Base-by-base conservation (phyloP, 2,797 vertebrate species). In the Argentina silus region DNA sequence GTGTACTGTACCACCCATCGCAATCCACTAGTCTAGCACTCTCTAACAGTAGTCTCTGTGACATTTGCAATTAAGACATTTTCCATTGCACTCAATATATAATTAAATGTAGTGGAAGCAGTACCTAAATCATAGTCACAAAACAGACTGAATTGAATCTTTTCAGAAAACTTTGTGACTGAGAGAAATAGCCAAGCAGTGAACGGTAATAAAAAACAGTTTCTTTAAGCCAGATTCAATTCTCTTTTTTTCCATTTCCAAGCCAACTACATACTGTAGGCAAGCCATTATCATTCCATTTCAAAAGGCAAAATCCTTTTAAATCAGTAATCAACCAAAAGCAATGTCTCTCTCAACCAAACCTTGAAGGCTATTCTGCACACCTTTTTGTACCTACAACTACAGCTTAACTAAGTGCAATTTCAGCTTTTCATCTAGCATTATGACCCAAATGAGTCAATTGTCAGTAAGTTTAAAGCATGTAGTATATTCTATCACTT, bases 401-500 rank as follows among this genome's bases (percentile, higher is more conserved):
- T 60, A 44, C 8, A 69, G 60, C 76, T 6, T 45, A 47, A 42
- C 1, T 67, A 64, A 65, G 7, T 3, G 15, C 51, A 17, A 10
- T 59, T 21, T n/a, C 6, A 19, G 15, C 6, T n/a, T 45, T 55
- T 47, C 17, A 15, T 8, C 10, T 6, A 23, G 21, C 5, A 12
- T 8, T 8, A n/a, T 50, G 67, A 82, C 57, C 57, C 43, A 81
- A 86, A 88, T 81, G 82, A 85, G 74, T 86, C 69, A 77, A 84
- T 81, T 76, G 79, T 78, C 80, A 71, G 73, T 87, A 59, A 14
- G 71, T 82, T 70, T 84, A 53, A 81, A 79, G 70, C 47, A 63
- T 55, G 42, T 77, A 78, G 78, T 73, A 10, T 27, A n/a, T 50
- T 42, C 15, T n/a, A 45, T 85, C 80, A 91, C 90, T 92, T 91